phyloP scores from a whole-genome alignment of 1,140 invertebrate genomes.

The Chlorops oryzae region DNA sequence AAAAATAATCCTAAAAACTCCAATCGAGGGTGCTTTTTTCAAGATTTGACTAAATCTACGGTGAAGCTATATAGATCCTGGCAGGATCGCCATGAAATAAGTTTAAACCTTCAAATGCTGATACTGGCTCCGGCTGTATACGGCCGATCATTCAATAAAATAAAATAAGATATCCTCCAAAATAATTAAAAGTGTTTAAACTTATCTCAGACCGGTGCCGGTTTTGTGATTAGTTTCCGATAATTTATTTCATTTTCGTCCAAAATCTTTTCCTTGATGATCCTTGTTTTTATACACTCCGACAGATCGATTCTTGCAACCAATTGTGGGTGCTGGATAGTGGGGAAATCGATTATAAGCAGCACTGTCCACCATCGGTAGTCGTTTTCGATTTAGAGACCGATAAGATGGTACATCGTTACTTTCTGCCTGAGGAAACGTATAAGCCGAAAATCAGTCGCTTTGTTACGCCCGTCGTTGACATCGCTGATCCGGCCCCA shows the following conservation, averaged over 20 bases:
- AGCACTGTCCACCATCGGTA: slow-evolving; percentile 56
- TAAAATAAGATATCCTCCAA: neutral
- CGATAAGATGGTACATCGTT: slow-evolving; percentile 50
- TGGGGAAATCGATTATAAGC: slow-evolving; percentile 50
- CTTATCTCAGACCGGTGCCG: too few relatives aligned
- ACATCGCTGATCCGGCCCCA: slow-evolving; percentile 23
- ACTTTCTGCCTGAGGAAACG: slow-evolving; percentile 51
- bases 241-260: too few relatives aligned
- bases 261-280: too few relatives aligned
- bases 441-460: slow-evolving; percentile 47
- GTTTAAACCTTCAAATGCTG: too few relatives aligned
- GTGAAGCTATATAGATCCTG: too few relatives aligned
- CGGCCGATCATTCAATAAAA: too few relatives aligned
- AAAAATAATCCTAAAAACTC: neutral
- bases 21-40: neutral
- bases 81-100: too few relatives aligned
- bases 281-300: neutral
- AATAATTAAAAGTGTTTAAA: neutral
- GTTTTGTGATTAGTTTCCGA: too few relatives aligned
- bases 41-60: too few relatives aligned
- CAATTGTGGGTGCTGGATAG: slow-evolving; percentile 62
- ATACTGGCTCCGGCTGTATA: too few relatives aligned
- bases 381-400: slow-evolving; percentile 56
- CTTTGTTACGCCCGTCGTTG: slow-evolving; percentile 46
- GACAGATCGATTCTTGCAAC: slow-evolving; percentile 57